Conservation (phyloP, 2,113 vertebrate genomes). For the Eidolon helvum region DNA sequence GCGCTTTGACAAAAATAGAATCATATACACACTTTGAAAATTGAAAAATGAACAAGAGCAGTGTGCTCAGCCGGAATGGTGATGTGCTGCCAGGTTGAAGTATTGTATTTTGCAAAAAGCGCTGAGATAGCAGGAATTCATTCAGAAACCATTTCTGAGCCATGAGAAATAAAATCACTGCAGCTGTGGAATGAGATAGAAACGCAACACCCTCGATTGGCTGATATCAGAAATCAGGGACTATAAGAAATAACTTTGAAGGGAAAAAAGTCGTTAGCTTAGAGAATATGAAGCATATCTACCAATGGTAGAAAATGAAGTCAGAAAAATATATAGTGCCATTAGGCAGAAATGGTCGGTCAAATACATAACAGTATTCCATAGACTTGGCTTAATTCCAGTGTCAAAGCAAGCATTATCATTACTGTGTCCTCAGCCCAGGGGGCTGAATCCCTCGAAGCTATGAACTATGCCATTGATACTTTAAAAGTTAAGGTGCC, state of each 20-base stretch:
- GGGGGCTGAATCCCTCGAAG: constrained; percentile 89
- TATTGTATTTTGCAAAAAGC: constrained; percentile 95
- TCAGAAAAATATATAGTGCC: constrained; percentile 89
- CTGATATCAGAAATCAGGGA: constrained; percentile 81
- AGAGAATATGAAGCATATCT: constrained; percentile 94
- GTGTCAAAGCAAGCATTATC: constrained; percentile 91
- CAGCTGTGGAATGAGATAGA: constrained; percentile 92
- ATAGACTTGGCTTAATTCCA: constrained; percentile 93
- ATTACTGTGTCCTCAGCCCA: constrained; percentile 94
- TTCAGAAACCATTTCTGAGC: constrained; percentile 85
- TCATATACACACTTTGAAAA: neutral
- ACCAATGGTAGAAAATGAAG: constrained; percentile 91
- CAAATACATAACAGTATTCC: constrained; percentile 89
- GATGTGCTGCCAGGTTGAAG: constrained; percentile 75
- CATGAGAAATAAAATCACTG: constrained; percentile 83
- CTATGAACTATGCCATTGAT: constrained; percentile 89
- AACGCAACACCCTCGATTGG: constrained; percentile 84
- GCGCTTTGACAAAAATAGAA: neutral
- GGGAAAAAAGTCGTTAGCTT: constrained; percentile 90
- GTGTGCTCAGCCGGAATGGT: no score
- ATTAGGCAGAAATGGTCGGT: constrained; percentile 91
- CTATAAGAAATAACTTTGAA: constrained; percentile 90
- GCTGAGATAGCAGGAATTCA: constrained; percentile 90
- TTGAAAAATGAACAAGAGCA: no score
- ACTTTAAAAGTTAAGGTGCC: constrained; percentile 91